Conservation (phyloP, 2,797 vertebrate species). For the Philypnodon macrostomus region DNA sequence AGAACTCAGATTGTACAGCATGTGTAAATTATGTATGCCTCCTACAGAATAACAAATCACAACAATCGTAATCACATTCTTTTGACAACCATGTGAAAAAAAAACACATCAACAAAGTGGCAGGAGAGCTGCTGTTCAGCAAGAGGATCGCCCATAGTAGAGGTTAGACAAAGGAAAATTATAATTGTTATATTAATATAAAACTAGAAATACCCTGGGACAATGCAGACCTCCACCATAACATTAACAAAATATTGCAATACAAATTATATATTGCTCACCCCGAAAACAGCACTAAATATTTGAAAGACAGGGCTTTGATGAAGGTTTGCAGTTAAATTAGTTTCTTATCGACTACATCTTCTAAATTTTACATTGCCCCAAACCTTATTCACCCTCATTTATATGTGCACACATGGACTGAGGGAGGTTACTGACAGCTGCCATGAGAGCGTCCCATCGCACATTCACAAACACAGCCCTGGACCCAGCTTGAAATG, state of each 20-base stretch:
- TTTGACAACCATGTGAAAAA: conserved; percentile 19
- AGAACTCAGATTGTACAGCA: neutral
- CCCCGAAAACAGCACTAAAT: neutral
- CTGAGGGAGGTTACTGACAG: conserved; percentile 22
- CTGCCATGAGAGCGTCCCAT: conserved; percentile 19
- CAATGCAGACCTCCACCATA: too few species aligned
- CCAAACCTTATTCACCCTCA: neutral
- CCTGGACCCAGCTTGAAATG: conserved; percentile 1
- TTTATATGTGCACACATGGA: conserved; percentile 2
- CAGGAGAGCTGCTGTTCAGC: too few species aligned
- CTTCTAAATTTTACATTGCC: neutral
- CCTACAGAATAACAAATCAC: conserved; percentile 7
- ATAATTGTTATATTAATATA: neutral
- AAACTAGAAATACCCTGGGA: too few species aligned
- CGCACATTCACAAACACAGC: conserved; percentile 8
- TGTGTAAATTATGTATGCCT: conserved; percentile 18
- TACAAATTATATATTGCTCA: too few species aligned
- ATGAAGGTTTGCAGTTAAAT: neutral
- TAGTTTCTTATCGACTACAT: too few species aligned
- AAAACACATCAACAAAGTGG: neutral
- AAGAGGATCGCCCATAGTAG: neutral
- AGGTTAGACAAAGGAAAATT: neutral
- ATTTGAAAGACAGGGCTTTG: neutral
- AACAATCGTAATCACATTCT: conserved; percentile 10
- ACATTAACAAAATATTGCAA: too few species aligned